Base-by-base conservation (phyloP, 2,797 vertebrate genomes). In the Coreius guichenoti region DNA sequence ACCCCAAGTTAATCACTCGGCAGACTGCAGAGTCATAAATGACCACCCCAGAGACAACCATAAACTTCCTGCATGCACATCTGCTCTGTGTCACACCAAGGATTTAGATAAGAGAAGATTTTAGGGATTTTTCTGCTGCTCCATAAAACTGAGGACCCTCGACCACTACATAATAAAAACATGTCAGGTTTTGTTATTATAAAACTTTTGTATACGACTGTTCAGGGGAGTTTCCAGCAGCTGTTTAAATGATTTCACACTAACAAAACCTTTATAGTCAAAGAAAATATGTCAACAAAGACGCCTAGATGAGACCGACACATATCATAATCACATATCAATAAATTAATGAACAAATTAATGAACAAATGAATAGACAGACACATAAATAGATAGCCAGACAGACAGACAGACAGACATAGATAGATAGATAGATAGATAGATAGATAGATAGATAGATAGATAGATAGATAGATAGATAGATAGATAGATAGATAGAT, bases 231-330 rank as follows among this genome's bases (percentile, higher is more conserved):
- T 51, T 73, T 74, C 29, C 19, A 61, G 45, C 78, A 86, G 73
- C 78, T 87, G 77, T 87, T 87, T 75, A 85, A 89, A 80, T 1
- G 74, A n/a, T 69, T 87, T 83, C 63, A 85, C n/a, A 65, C 68
- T 54, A 85, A 85, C 68, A 61, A 39, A 85, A 63, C 29, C 29
- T 79, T 80, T 86, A 82, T n/a, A 88, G 63, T 23, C 63, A 87
- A 47, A 14, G 39, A 39, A 88, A 68, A 77, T 83, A 88, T 85
- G 72, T 88, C 67, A 83, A 82, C 63, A 81, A 33, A 82, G 19
- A 33, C 76, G 43, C 63, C 39, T 56, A 75, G 72, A 83, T 72
- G 47, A 19, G 36, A 54, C 70, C 29, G 14, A 74, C 11, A 74
- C 11, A 36, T 4, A n/a, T 54, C 36, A 11, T 4, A 51, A 29